Evolutionary conservation across 2,797 vertebrate species (phyloP), one percentile per base, ranked within the genome.

Genomic region (Chiloscyllium punctatum): DNA sequence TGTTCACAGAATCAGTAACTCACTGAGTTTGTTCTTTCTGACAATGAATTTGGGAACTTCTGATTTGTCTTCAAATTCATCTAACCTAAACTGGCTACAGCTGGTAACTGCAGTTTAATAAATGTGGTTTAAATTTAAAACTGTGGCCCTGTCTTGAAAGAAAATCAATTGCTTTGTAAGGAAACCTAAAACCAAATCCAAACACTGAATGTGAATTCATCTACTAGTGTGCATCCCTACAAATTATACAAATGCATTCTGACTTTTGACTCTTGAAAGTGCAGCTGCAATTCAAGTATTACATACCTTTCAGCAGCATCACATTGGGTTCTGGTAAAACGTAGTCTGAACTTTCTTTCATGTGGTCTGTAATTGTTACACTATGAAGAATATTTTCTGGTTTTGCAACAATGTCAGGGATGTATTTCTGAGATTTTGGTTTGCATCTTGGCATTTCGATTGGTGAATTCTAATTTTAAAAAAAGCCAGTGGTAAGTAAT

Each of bases 401-500:
- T 53, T 21, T 95, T 77, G 25, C 27, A 95, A 94, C 33, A 42
- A 51, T 16, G 42, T 53, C 42, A 33, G 4, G 94, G 8, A 95
- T 8, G 30, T 74, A 27, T 21, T n/a, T 53, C 30, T 95, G 71
- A 95, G 69, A 95, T 18, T 33, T 95, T 30, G 48, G 11, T 57
- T 95, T 77, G 71, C n/a, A 77, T 57, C 94, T 95, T 74, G 51
- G 94, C 48, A 74, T 72, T 57, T 72, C 94, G 33, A 48, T 74
- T 33, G 94, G 48, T 95, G 94, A 95, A 53, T 77, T 53, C 94
- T 95, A 95, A 95, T 95, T 72, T 21, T 53, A 95, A 94, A 95
- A 53, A 95, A 74, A 51, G 5, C 16, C 69, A 77, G 51, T n/a
- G 25, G 33, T 18, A 42, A 92, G 8, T 21, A 42, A n/a, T 69